These are phyloP conservation scores for Pelodiscus sinensis DNA, from an alignment of 2,113 vertebrate species.

Conservation along the genomic window DNA sequence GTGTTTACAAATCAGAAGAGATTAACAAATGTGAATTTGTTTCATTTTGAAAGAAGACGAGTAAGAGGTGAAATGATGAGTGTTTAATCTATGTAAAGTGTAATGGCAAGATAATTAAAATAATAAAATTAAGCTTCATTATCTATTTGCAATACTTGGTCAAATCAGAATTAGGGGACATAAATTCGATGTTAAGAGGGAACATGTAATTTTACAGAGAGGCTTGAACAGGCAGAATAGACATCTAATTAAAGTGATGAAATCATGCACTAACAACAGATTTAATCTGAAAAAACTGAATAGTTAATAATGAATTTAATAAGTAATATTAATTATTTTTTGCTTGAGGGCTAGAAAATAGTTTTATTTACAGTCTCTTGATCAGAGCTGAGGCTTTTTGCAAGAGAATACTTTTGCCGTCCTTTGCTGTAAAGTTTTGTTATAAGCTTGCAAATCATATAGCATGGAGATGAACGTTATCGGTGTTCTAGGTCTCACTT, in stretches of 20 bases:
- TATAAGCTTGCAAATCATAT: not conserved
- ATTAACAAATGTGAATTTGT: not conserved
- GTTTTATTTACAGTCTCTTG: conserved; percentile 19
- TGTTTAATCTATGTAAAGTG: not conserved
- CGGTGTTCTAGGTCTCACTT: conserved; percentile 34
- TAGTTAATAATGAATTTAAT: conserved; percentile 52
- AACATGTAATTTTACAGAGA: not conserved
- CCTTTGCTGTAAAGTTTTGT: not conserved
- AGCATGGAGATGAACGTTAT: conserved; percentile 8
- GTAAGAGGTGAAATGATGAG: not conserved
- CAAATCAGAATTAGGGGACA: conserved; percentile 10
- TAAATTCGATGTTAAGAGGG: not conserved
- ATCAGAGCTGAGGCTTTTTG: conserved; percentile 26
- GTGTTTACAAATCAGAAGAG: not conserved
- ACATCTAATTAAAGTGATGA: conserved; percentile 7
- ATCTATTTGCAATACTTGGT: not conserved
- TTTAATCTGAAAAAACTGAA: conserved; percentile 29
- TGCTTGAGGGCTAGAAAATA: conserved; percentile 27
- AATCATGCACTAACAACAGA: not conserved
- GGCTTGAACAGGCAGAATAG: not conserved
- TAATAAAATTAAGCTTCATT: conserved; percentile 9
- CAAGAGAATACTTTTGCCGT: not conserved
- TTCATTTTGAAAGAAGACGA: not conserved
- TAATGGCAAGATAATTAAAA: not conserved
- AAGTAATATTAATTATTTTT: conserved; percentile 43